Evolutionary conservation across 2,888 invertebrate genomes (phyloP), one percentile per base, ranked within the genome.

Genomic region (Acanthacorydalis orientalis): DNA sequence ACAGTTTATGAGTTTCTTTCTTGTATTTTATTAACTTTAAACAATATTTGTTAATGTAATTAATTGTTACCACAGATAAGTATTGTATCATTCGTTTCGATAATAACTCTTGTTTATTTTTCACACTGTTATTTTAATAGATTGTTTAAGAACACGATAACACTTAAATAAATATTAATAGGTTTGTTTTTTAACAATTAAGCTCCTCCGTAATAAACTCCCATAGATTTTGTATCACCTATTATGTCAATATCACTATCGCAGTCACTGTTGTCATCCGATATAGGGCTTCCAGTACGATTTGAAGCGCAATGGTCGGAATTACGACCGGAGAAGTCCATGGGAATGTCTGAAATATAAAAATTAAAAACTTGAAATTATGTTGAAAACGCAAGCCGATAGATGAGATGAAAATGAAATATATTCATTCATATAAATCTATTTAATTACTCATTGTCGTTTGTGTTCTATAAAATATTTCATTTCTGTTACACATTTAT

Each of bases 161-260:
- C 23, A 23, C 23, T 23, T 23, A 23, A 23, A 23, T 23, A 23
- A 4, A 23, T 23, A 23, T 23, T 23, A 4, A 23, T 23, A 23
- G 6, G 23, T 23, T 23, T 23, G 6, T 23, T 23, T 23, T 23
- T 23, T 23, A 23, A 23, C 23, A 23, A 23, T 41, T 41, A 41
- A 23, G 41, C 41, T 23, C 41, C 41, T 2, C 23, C 41, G 16
- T 41, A 41, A 23, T 43, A 43, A 14, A 43, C 43, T 12, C 16
- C 31, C 10, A 43, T 16, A 12, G 43, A 33, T 12, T 43, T 31
- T 32, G 43, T 14, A 39, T 51, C 51, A 14, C 51, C 51, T 10
- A 51, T 45, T 41, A 51, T 51, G 39, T 51, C 51, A 35, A 51
- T 51, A 14, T 51, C 51, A 40, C 49, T 49, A 11, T 49, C 51